Evolutionary conservation across 1,140 invertebrate genomes (phyloP).

Genomic region (Octopus sinensis): DNA sequence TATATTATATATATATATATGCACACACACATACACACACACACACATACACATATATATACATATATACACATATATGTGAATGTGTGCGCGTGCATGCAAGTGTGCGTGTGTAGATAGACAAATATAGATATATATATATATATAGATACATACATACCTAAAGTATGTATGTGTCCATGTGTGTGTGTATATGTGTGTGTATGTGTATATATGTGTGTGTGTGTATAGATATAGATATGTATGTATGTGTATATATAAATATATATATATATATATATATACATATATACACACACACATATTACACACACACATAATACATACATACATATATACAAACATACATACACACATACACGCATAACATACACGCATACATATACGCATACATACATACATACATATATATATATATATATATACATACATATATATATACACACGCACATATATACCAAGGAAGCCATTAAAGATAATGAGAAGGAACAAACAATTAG

Average conservation of each 20-base stretch:
- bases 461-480: too few species aligned
- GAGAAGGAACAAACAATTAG: too few species aligned
- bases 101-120: background rate
- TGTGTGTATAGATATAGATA: background rate
- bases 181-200: background rate
- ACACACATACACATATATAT: background rate
- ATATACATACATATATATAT: background rate
- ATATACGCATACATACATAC: background rate
- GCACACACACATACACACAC: background rate
- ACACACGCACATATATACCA: background rate
- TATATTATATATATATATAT: too few species aligned
- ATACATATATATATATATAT: background rate
- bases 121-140: conserved; percentile 1
- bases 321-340: too few species aligned
- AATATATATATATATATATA: conserved; percentile 1
- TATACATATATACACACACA: background rate
- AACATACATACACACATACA: background rate
- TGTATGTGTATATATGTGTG: background rate
- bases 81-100: background rate
- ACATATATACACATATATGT: background rate
- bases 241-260: background rate
- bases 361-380: background rate
- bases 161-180: background rate
- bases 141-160: background rate
- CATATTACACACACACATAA: too few species aligned